Evolutionary conservation across 2,797 vertebrate genomes (phyloP).

Genomic region (Mus minutoides): DNA sequence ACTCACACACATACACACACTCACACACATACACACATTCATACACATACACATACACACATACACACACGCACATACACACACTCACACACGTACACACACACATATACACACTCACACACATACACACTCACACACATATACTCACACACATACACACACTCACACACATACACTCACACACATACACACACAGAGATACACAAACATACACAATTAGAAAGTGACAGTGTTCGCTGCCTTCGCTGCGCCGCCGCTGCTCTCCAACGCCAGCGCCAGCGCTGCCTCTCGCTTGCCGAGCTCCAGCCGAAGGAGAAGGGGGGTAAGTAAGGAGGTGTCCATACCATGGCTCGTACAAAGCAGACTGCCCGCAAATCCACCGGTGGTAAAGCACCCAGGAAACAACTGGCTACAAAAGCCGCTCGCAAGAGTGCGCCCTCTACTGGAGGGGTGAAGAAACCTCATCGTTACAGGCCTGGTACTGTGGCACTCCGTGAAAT

Average conservation of each 20-base stretch:
- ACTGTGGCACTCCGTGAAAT: background rate
- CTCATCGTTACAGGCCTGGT: background rate
- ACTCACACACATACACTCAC: background rate
- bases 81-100: too few relatives aligned
- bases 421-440: constrained; percentile 91
- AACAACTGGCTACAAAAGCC: constrained; percentile 84
- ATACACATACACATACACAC: background rate
- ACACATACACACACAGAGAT: background rate
- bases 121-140: background rate
- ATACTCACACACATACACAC: background rate
- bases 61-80: background rate
- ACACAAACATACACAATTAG: background rate
- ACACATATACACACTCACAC: background rate
- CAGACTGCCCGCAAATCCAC: too few relatives aligned
- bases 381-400: too few relatives aligned
- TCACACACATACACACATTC: background rate
- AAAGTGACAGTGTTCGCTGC: too few relatives aligned
- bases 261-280: too few relatives aligned
- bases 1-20: background rate
- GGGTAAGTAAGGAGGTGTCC: too few relatives aligned
- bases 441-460: constrained; percentile 69
- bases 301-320: too few relatives aligned
- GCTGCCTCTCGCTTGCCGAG: too few relatives aligned
- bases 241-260: too few relatives aligned
- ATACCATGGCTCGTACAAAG: too few relatives aligned